Evolutionary conservation across 2,888 invertebrate genomes (phyloP), one percentile per base, ranked within the genome.

Genomic region (Drosophila algonquin): DNA sequence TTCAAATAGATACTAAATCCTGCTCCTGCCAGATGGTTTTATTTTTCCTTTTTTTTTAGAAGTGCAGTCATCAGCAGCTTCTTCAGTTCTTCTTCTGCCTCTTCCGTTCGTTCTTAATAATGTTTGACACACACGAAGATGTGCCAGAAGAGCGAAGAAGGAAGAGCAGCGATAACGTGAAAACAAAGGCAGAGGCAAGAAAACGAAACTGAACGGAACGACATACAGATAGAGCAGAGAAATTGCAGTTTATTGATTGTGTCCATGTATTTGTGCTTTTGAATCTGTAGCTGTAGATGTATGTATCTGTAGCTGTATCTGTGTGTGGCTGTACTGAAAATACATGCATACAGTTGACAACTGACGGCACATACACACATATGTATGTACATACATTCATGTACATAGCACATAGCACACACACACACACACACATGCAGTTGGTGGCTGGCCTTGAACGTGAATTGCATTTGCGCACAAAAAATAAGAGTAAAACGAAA

Each of bases 381-480:
- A 46, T 50, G 10, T 18, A 46, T 50, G 10, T 46, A 16, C 45
- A 32, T 51, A 24, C 47, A 30, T 27, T 9, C 46, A 21, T 55
- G 51, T 51, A 55, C 45, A 30, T 51, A 67, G 32, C 24, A 40
- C 35, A 40, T 18, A 18, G 18, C 12, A 50, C 21, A 47, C 40
- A 52, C 51, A 35, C 21, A 21, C 40, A 61, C 53, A 58, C 45
- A 46, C 32, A 44, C 40, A 21, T 55, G 51, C 84, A 82, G 71
- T 82, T 84, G 80, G 79, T 79, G 78, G 64, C 72, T 90, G 91
- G 87, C 92, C 91, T 91, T 91, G 91, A 92, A 91, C 91, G 89
- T 91, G 90, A 91, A 92, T 90, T 91, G 91, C 91, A 91, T 90
- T 91, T 87, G 85, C 73, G 76, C 73, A 73, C 63, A 59, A 72